Base-by-base conservation (phyloP, 2,888 invertebrate species). In the Lepidochrysops patricia region DNA sequence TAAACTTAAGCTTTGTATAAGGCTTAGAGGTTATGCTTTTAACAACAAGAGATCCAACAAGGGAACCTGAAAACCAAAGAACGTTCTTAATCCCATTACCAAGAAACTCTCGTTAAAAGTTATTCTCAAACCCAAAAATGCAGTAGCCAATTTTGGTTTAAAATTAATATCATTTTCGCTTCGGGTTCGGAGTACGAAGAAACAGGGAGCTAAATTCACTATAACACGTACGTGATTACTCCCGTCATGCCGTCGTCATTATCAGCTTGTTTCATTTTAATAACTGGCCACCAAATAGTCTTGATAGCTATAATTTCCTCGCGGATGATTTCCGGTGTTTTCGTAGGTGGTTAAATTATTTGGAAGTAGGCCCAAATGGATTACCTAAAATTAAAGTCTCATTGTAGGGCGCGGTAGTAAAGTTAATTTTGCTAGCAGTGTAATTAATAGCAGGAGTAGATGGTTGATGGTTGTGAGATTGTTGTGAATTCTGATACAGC, bases 141-240 rank as follows among this genome's bases (percentile, higher is more conserved):
- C 26, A 26, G 26, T 26, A 26, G 6, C n/a, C 50, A 50, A 50
- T 50, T 50, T 50, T 5, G 50, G 50, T 26, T 26, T 26, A 26
- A 50, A 49, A 50, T 50, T 12, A 50, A 50, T 50, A 50, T 50
- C 50, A 50, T 50, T 26, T 49, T 26, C 26, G 50, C 50, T 26
- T 49, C 25, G 6, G 26, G 50, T 50, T 26, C n/a, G n/a, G n/a
- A 2, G 13, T 26, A 50, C 26, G n/a, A 50, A 26, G 50, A 50
- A 26, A 50, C 50, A n/a, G n/a, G 26, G 25, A 25, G 50, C 6
- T 26, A 50, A 50, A 50, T 50, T 50, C 26, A 26, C 50, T 12
- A 26, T 50, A 26, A 50, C 50, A 50, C 26, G 50, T 26, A 13
- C n/a, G 26, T 50, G 50, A 13, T 26, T 50, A 26, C 50, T 26